Evolutionary conservation across 2,797 vertebrate species (phyloP).

Genomic region (Apogon hyalosoma): DNA sequence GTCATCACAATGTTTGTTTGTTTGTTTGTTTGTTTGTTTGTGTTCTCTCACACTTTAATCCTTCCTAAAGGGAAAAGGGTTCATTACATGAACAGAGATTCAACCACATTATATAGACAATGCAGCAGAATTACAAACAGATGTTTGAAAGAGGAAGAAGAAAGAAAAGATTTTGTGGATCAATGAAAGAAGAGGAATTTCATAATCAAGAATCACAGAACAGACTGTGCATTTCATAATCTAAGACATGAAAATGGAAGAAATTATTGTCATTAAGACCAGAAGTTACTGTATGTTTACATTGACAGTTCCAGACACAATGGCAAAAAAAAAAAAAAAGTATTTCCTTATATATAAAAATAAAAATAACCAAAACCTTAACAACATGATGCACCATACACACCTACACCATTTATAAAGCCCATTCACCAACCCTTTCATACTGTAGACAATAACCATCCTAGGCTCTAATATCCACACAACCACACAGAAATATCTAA

Average conservation of each 20-base stretch:
- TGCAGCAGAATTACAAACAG: slow-evolving; percentile 44
- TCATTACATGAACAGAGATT: slow-evolving; percentile 61
- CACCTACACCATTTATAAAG: too few relatives aligned
- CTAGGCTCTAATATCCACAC: too few relatives aligned
- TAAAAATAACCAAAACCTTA: too few relatives aligned
- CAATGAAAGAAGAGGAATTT: slow-evolving; percentile 1
- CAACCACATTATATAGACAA: slow-evolving; percentile 49
- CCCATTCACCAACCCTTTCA: too few relatives aligned
- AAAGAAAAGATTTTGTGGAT: slow-evolving; percentile 7
- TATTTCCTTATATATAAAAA: too few relatives aligned
- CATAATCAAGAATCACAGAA: slow-evolving; percentile 36
- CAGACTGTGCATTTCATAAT: slow-evolving; percentile 16
- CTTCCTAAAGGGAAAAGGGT: slow-evolving; percentile 59
- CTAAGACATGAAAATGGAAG: slow-evolving; percentile 11
- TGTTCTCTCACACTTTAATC: slow-evolving; percentile 61
- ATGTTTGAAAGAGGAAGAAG: slow-evolving; percentile 27
- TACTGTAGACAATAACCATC: too few relatives aligned
- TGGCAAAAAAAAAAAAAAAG: too few relatives aligned
- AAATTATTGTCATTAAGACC: slow-evolving; percentile 8
- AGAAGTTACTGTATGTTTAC: neutral
- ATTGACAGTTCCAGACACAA: neutral
- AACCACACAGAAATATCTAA: too few relatives aligned
- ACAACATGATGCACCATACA: too few relatives aligned
- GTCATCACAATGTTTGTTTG: slow-evolving; percentile 48
- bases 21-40: slow-evolving; percentile 54